Conservation (phyloP, 2,888 invertebrate species). For the Lordiphosa fenestrarum region DNA sequence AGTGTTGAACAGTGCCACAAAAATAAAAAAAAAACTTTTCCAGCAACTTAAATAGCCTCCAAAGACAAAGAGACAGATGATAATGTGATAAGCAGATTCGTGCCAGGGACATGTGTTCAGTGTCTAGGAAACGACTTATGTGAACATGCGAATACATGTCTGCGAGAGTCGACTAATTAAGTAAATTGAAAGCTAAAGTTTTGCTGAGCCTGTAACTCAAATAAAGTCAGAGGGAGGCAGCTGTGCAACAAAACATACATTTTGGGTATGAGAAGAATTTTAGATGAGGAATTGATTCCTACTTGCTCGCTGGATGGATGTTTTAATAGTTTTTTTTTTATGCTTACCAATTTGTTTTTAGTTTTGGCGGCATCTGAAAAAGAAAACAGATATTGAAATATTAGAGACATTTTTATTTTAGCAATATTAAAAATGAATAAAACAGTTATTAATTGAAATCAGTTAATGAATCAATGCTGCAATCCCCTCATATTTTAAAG, state of each 20-base stretch:
- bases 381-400: too few relatives aligned
- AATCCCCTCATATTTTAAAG: too few relatives aligned
- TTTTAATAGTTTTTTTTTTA: too few relatives aligned
- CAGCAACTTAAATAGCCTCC: constrained; percentile 51
- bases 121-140: constrained; percentile 19
- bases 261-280: too few relatives aligned
- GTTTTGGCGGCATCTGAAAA: too few relatives aligned
- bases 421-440: too few relatives aligned
- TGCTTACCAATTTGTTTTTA: too few relatives aligned
- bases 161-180: constrained; percentile 55
- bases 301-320: too few relatives aligned
- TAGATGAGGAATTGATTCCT: too few relatives aligned
- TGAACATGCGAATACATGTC: constrained; percentile 5
- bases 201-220: constrained; percentile 16
- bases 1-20: constrained; percentile 23
- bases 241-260: not conserved
- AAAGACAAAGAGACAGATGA: constrained; percentile 33
- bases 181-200: constrained; percentile 64
- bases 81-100: constrained; percentile 52
- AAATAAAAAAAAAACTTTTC: constrained; percentile 24
- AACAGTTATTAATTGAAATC: too few relatives aligned
- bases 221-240: constrained; percentile 10
- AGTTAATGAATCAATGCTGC: too few relatives aligned
- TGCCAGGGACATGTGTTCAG: constrained; percentile 9
- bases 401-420: too few relatives aligned